Evolutionary conservation across 2,888 invertebrate species (phyloP), one percentile per base, ranked within the genome.

Genomic region (Caprella mutica): DNA sequence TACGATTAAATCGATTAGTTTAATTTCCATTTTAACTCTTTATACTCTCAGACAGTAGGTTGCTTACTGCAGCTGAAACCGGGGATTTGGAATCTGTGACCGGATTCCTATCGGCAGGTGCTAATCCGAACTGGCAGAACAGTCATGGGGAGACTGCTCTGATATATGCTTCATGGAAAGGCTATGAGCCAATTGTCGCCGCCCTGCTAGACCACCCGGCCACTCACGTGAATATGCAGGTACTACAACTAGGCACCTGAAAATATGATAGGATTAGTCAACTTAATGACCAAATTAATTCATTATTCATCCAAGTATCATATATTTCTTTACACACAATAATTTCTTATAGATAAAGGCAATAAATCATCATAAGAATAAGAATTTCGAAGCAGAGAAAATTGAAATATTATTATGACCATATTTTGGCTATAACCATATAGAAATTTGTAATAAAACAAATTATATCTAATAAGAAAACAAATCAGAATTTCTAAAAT

Each of bases 91-190:
- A 39, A 6, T 38, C 27, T 0, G 59, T 64, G 38, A 26, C 52
- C 5, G 12, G 30, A 0, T 48, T 60, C 9, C 52, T 64, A 17
- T 38, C 44, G 2, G 57, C 52, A 12, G 63, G 63, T 1, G 63
- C 58, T 6, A 58, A 64, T 23, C 57, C 57, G 29, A 64, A 64
- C 55, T 57, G 52, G 48, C 59, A 57, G 27, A 60, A 64, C 43
- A 55, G 30, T 12, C 52, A 57, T 21, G 63, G 63, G 12, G 63
- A 64, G 46, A 58, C 57, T 23, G 57, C 59, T 26, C 59, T 64
- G 26, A 64, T 59, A 52, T 60, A 64, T 44, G 57, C 63, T 4
- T 40, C 63, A 8, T 59, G 63, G 59, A 40, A 55, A 19, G 63
- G 63, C 1, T 50, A 58, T 23, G 63, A 64, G 42, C 57, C 63